A percentile compares a stretch with the other conserved stretches of the same genome.
phyloP scores from a whole-genome alignment of 2,113 vertebrate species.

The Struthidea cinerea region DNA sequence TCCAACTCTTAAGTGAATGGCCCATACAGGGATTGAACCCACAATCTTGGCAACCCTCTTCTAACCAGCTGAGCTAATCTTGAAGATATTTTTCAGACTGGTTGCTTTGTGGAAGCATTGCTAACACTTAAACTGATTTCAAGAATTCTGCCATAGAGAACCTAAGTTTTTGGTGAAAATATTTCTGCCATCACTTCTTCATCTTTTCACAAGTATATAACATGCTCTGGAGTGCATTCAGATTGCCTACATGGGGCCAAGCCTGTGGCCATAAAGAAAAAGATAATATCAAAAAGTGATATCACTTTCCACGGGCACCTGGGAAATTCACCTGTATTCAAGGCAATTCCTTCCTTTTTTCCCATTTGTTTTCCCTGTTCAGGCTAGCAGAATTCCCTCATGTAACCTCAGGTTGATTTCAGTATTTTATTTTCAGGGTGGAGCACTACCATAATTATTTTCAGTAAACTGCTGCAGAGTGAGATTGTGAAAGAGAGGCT shows the following conservation, averaged over 20 bases:
- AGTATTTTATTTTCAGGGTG: conserved; percentile 57
- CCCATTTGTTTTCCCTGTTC: background rate
- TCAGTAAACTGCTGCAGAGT: background rate
- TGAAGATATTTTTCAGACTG: background rate
- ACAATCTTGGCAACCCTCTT: background rate
- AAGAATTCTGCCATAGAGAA: background rate
- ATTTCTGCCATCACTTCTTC: background rate
- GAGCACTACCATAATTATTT: conserved; percentile 12
- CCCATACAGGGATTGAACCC: no score
- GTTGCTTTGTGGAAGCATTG: background rate
- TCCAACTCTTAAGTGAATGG: background rate
- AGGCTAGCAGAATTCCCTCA: background rate
- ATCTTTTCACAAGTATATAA: background rate
- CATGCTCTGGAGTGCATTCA: background rate
- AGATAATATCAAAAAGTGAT: background rate
- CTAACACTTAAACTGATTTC: background rate
- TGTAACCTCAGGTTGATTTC: conserved; percentile 35
- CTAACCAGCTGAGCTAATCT: background rate
- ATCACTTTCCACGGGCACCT: background rate
- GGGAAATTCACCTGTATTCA: background rate
- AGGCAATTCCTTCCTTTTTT: background rate
- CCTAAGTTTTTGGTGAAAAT: background rate
- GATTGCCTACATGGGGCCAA: background rate
- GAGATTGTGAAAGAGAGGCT: conserved; percentile 40
- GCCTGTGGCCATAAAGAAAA: background rate